Evolutionary conservation across 2,113 vertebrate genomes (phyloP).

Genomic region (Cynoglossus semilaevis): DNA sequence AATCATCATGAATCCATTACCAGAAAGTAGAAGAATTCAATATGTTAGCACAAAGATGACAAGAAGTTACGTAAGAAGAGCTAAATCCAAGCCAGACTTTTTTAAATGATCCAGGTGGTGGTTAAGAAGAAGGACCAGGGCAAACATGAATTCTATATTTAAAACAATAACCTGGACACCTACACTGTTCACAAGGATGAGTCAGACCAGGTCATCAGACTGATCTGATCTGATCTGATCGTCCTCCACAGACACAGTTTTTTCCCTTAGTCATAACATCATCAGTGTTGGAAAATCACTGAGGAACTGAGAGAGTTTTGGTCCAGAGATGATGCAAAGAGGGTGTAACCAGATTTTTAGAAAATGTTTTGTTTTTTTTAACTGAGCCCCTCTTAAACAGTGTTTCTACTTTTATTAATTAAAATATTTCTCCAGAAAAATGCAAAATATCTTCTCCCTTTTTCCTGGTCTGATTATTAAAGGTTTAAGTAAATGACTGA

Average conservation of each 20-base stretch:
- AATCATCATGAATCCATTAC: too few species aligned
- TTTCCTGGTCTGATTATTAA: too few species aligned
- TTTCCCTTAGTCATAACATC: slow-evolving; percentile 19
- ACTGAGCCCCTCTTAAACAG: too few species aligned
- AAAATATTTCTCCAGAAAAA: too few species aligned
- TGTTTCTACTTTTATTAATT: too few species aligned
- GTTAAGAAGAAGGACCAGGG: neutral
- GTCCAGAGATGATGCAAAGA: neutral
- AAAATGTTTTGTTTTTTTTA: too few species aligned
- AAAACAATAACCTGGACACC: neutral
- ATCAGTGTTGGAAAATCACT: slow-evolving; percentile 21
- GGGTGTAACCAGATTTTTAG: neutral
- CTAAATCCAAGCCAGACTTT: too few species aligned
- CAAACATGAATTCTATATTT: neutral
- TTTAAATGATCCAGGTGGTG: neutral
- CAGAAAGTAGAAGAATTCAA: too few species aligned
- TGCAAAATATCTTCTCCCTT: too few species aligned
- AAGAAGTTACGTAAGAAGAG: too few species aligned
- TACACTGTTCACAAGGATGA: slow-evolving; percentile 8
- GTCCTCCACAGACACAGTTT: slow-evolving; percentile 17
- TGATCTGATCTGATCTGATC: neutral
- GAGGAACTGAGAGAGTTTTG: slow-evolving; percentile 10
- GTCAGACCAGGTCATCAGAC: slow-evolving; percentile 10
- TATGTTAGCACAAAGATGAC: too few species aligned
- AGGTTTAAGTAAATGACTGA: too few species aligned